Percentiles rank a stretch among this genome's conserved stretches.
Evolutionary conservation across 2,888 invertebrate species (phyloP).

Genomic region (Torymus texanus): DNA sequence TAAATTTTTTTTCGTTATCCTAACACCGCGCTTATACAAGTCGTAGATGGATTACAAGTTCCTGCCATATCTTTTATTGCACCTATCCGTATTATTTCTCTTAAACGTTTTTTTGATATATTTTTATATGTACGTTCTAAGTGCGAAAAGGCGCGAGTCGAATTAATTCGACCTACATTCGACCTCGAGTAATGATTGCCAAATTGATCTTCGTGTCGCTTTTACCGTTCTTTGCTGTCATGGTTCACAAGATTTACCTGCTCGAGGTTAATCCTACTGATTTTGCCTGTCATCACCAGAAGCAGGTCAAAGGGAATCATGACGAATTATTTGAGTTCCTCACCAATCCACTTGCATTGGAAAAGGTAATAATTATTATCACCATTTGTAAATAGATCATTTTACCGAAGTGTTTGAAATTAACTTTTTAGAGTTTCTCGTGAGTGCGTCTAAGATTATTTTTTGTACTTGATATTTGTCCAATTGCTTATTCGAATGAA

Average conservation of each 20-base stretch:
- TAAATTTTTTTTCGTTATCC: constrained; percentile 21
- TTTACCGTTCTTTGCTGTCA: constrained; percentile 33
- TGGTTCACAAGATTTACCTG: constrained; percentile 56
- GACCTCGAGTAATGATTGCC: constrained; percentile 3
- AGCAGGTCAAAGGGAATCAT: constrained; percentile 59
- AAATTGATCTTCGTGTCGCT: constrained; percentile 25
- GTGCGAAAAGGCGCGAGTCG: not conserved
- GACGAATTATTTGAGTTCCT: constrained; percentile 61
- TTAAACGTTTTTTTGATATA: constrained; percentile 40
- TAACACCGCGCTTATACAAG: not conserved
- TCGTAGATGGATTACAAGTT: constrained; percentile 32
- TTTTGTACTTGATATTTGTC: too few species aligned
- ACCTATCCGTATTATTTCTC: constrained; percentile 18
- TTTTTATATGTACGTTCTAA: constrained; percentile 43
- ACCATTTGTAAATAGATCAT: not conserved
- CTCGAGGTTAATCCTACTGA: constrained; percentile 62
- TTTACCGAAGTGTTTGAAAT: not conserved
- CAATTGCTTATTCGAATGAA: too few species aligned
- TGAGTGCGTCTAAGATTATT: too few species aligned
- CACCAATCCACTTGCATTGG: constrained; percentile 59
- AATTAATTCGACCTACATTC: constrained; percentile 5
- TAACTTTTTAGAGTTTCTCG: not conserved
- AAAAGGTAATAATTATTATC: constrained; percentile 60
- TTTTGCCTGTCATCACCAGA: constrained; percentile 59
- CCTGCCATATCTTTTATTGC: constrained; percentile 21